Conservation (phyloP, 2,113 vertebrate species). For the Barnardius zonarius region DNA sequence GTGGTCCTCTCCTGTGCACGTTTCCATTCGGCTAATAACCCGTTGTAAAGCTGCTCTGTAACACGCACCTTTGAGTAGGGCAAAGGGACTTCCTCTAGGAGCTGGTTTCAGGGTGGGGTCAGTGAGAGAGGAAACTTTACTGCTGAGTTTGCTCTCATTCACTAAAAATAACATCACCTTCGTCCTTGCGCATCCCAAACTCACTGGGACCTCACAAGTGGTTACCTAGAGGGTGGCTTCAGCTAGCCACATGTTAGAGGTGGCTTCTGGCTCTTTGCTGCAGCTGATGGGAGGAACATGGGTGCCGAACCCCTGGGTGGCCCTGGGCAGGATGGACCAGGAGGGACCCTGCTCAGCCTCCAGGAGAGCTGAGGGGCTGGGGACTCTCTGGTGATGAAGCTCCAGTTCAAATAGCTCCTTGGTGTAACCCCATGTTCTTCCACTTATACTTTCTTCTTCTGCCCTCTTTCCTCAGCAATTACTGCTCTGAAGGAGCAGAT, state of each 20-base stretch:
- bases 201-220: neutral
- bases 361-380: rapidly evolving
- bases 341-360: neutral
- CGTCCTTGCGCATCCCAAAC: neutral
- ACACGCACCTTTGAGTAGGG: neutral
- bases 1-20: neutral
- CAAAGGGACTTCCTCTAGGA: neutral
- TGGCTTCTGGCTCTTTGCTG: neutral
- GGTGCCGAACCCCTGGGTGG: neutral
- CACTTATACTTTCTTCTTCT: neutral
- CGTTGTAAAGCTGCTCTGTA: neutral
- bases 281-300: neutral
- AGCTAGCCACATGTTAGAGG: neutral
- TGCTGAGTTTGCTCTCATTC: neutral
- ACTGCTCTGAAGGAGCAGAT: constrained; percentile 83
- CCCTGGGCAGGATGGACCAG: neutral
- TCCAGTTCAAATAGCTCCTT: neutral
- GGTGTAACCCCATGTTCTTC: neutral
- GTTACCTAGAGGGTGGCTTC: neutral
- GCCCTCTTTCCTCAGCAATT: constrained; percentile 71
- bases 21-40: neutral
- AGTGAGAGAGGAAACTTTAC: neutral
- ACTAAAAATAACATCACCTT: neutral
- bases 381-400: neutral
- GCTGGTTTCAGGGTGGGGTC: constrained; percentile 9